Percentiles rank a stretch among this genome's conserved stretches.
These are phyloP conservation scores for Hormaphis cornu DNA, from an alignment of 1,140 invertebrate species.

Conservation along the genomic window DNA sequence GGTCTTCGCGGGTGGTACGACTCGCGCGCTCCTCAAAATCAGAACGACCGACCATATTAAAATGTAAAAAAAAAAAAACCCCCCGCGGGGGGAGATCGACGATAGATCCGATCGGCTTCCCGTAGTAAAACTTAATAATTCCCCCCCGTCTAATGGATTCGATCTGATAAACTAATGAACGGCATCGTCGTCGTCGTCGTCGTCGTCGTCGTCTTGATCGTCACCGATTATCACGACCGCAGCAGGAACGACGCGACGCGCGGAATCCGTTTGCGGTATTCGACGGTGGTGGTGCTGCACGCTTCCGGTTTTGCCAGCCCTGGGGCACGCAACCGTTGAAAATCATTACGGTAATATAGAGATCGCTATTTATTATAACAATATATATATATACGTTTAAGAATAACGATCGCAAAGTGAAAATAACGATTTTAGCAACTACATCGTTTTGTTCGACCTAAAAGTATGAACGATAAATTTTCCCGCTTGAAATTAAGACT, in stretches of 20 bases:
- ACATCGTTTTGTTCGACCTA: no score
- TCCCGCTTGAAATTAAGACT: no score
- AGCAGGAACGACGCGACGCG: not conserved
- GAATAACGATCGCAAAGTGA: no score
- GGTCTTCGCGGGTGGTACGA: no score
- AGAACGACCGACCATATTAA: no score
- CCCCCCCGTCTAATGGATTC: conserved; percentile 23
- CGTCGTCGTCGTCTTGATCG: not conserved
- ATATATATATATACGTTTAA: no score
- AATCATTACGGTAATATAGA: not conserved
- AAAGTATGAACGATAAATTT: no score
- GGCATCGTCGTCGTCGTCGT: not conserved
- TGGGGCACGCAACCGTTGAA: not conserved
- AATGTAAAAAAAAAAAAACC: no score
- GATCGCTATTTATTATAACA: no score
- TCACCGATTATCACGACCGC: not conserved
- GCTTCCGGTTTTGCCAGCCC: not conserved
- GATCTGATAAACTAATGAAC: conserved; percentile 25
- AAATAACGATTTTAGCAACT: no score
- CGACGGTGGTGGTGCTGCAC: not conserved
- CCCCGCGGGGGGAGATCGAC: no score
- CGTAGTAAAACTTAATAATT: conserved; percentile 7
- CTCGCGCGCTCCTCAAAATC: no score
- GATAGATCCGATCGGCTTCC: not conserved
- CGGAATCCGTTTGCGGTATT: conserved; percentile 3